Conservation (phyloP, 2,113 vertebrate species). For the Dromaius novaehollandiae region DNA sequence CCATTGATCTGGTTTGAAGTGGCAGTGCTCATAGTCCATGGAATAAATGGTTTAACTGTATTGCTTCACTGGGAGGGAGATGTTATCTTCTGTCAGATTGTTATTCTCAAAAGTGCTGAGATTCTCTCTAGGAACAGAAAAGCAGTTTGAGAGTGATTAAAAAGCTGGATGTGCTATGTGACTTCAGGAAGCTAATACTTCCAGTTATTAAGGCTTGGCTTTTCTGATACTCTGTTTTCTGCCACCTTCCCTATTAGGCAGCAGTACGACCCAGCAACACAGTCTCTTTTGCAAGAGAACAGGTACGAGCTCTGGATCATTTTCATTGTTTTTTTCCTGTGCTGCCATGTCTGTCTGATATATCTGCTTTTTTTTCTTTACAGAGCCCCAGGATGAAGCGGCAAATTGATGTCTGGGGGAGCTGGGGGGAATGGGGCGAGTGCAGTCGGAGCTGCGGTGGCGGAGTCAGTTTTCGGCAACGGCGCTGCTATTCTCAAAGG, state of each 20-base stretch:
- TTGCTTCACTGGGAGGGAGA: background rate
- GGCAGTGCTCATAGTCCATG: background rate
- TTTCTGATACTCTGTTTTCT: background rate
- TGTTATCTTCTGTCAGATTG: background rate
- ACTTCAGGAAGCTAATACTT: background rate
- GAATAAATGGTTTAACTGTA: background rate
- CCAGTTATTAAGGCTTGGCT: background rate
- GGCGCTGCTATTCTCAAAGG: slow-evolving; percentile 87
- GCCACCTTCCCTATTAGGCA: background rate
- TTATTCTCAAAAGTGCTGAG: background rate
- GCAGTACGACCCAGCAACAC: background rate
- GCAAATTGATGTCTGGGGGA: slow-evolving; percentile 84
- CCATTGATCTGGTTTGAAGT: background rate
- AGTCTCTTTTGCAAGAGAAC: background rate
- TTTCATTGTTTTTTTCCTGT: background rate
- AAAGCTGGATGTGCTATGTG: background rate
- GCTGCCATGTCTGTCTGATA: background rate
- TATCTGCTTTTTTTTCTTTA: background rate
- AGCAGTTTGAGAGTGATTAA: background rate
- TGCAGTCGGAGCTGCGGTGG: slow-evolving; percentile 93
- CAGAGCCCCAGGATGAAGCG: slow-evolving; percentile 56
- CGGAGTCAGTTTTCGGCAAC: slow-evolving; percentile 84
- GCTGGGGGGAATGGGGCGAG: slow-evolving; percentile 86
- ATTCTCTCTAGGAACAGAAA: background rate
- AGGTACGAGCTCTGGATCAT: background rate